Evolutionary conservation across 2,888 invertebrate genomes (phyloP), one percentile per base, ranked within the genome.

Genomic region (Pammene aurita): DNA sequence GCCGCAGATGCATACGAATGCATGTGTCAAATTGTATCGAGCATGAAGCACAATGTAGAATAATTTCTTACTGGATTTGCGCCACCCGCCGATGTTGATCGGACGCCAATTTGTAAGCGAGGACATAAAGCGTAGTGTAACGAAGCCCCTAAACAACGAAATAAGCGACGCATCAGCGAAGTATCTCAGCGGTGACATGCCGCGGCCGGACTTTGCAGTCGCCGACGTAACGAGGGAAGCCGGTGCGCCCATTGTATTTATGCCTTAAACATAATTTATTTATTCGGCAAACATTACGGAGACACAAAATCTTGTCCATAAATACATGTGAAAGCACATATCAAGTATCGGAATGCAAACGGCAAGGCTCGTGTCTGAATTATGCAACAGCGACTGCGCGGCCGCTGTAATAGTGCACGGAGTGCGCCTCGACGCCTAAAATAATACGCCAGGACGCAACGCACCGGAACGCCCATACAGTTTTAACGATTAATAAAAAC

Each of bases 291-390:
- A 92, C 91, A 92, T 92, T 90, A 90, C 90, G 89, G 85, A 87
- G 90, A 91, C 92, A 92, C 92, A 90, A 92, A 92, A 92, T 92
- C 92, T 90, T 87, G 92, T 90, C 90, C 92, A 92, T 92, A 92
- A 92, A 92, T 92, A 92, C 91, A 92, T 92, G 90, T 90, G 90
- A 89, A 90, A 91, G 89, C 91, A 91, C 92, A 91, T 91, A 91
- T 92, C 91, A 90, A 90, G 91, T 92, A 92, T 91, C 90, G 89
- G 90, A 91, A 92, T 91, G 92, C 92, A 91, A 90, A 92, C 91
- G 85, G 88, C 89, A 85, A 86, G 83, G 84, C 87, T 87, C 88
- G 90, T 85, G 90, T 83, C 89, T 91, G 92, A 89, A 92, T 92
- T 92, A 92, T 92, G 92, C 92, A 92, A 91, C 86, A 89, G 89